Percentiles rank a stretch among this genome's conserved stretches.
phyloP scores from a whole-genome alignment of 1,140 invertebrate species.

The Andrena cerasifolii region DNA sequence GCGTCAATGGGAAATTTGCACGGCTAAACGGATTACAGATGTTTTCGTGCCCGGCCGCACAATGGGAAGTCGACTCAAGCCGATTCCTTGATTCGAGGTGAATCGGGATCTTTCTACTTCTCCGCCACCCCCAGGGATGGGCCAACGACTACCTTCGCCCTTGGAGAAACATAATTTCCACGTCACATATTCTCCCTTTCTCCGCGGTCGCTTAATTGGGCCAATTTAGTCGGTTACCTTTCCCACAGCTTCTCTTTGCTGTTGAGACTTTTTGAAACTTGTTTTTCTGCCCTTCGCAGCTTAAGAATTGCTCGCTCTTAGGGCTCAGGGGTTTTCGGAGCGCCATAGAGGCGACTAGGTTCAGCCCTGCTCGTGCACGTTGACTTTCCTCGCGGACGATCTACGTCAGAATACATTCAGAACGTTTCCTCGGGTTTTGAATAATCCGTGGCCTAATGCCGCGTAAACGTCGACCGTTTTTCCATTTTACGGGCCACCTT shows the following conservation, averaged over 20 bases:
- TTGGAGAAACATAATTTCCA: neutral
- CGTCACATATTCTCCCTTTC: neutral
- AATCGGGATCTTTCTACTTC: constrained; percentile 45
- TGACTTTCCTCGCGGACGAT: constrained; percentile 15
- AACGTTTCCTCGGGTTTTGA: constrained; percentile 63
- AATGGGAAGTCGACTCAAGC: constrained; percentile 67
- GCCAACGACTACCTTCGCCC: neutral
- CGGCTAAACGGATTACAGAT: constrained; percentile 82
- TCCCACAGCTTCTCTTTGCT: neutral
- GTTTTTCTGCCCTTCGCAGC: no score
- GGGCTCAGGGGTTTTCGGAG: neutral
- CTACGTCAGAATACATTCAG: constrained; percentile 53
- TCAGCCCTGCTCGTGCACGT: constrained; percentile 12
- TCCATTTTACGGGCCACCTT: constrained; percentile 31
- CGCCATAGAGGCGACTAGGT: constrained; percentile 14
- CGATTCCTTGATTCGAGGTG: constrained; percentile 64
- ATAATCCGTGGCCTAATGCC: constrained; percentile 75
- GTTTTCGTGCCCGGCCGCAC: constrained; percentile 70
- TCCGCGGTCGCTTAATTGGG: neutral
- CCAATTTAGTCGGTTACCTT: neutral
- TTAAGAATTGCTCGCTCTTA: no score
- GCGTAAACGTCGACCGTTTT: constrained; percentile 64
- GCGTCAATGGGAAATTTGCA: constrained; percentile 80
- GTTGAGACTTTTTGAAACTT: neutral
- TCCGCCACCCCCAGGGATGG: neutral